These are phyloP conservation scores for Melanotaenia boesemani DNA, from an alignment of 2,797 vertebrate genomes.

Conservation along the genomic window DNA sequence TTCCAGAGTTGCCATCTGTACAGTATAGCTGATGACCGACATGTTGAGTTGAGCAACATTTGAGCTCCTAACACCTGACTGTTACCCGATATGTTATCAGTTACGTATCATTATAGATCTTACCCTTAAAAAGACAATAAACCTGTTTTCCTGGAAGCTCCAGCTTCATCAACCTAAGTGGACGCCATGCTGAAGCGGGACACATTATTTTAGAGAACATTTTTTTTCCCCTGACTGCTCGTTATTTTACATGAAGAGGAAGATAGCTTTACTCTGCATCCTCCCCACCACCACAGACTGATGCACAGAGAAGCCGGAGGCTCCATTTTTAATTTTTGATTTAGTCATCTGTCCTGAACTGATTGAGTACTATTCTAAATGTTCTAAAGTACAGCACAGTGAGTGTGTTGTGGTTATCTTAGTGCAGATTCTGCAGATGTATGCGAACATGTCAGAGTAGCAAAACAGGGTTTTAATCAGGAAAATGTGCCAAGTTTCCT, in stretches of 20 bases:
- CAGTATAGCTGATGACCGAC: background rate
- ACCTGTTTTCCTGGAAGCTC: constrained; percentile 5
- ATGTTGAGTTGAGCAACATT: constrained; percentile 8
- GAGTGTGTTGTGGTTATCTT: background rate
- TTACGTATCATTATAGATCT: background rate
- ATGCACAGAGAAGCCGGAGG: background rate
- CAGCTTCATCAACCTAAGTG: background rate
- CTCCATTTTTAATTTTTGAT: background rate
- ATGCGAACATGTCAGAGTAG: background rate
- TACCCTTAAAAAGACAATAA: constrained; percentile 17
- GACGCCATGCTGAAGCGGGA: background rate
- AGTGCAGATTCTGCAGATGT: background rate
- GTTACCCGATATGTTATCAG: constrained; percentile 13
- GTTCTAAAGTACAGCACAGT: background rate
- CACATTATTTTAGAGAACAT: background rate
- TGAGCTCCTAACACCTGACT: background rate
- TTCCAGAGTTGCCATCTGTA: background rate
- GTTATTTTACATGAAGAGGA: background rate
- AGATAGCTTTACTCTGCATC: constrained; percentile 23
- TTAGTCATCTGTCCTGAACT: background rate
- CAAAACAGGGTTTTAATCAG: background rate
- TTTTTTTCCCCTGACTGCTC: background rate
- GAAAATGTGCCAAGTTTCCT: too few relatives aligned
- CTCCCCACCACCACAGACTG: background rate
- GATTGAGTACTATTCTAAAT: too few relatives aligned